These are phyloP conservation scores for Ptychobarbus kaznakovi DNA, from an alignment of 2,797 vertebrate species.

Conservation along the genomic window DNA sequence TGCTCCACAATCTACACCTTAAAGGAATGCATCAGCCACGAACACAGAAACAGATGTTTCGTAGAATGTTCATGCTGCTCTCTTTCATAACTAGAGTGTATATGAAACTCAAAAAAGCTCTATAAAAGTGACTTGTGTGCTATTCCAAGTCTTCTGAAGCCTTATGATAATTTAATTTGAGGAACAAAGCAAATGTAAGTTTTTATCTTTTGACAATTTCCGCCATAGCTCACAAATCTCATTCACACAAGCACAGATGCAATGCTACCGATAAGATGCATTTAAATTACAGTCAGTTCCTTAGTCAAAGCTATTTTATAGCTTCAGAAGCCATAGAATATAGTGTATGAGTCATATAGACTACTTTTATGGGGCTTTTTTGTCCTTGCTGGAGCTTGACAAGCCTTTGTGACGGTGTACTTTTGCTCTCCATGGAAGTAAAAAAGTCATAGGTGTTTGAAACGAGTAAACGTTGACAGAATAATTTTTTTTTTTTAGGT, in stretches of 20 bases:
- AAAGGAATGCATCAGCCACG: neutral
- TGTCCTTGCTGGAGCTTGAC: conserved; percentile 17
- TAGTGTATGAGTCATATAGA: neutral
- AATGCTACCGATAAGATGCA: neutral
- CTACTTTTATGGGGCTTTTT: neutral
- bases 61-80: neutral
- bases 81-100: neutral
- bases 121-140: neutral
- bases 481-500: neutral
- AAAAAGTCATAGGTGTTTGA: neutral
- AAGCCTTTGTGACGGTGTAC: neutral
- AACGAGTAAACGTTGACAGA: neutral
- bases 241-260: neutral
- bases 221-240: conserved; percentile 3
- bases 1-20: neutral
- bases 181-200: neutral
- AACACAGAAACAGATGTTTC: neutral
- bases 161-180: neutral
- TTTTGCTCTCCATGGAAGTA: neutral
- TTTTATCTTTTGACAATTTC: neutral
- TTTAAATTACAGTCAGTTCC: neutral
- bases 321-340: neutral
- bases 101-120: neutral
- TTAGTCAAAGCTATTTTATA: neutral
- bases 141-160: neutral